Conservation (phyloP, 2,888 invertebrate genomes). For the Drosophila buzzatii region DNA sequence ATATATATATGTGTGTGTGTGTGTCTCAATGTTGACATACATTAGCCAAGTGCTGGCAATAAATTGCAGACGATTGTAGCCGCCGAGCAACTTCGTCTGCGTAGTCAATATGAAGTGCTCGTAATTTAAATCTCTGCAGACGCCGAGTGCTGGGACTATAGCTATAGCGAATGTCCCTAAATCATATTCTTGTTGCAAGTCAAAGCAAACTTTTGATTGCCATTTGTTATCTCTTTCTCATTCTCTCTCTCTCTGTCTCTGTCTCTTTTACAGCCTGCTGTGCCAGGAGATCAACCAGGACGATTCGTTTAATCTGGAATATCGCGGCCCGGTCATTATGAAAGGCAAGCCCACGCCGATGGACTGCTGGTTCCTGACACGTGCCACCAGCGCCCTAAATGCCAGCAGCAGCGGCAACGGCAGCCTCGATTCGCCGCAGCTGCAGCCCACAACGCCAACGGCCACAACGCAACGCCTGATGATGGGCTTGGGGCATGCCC, state of each 20-base stretch:
- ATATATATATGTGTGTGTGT: neutral
- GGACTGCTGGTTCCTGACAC: conserved; percentile 95
- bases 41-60: conserved; percentile 32
- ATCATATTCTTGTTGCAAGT: conserved; percentile 33
- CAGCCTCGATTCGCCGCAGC: conserved; percentile 74
- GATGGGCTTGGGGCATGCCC: conserved; percentile 60
- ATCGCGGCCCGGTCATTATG: conserved; percentile 95
- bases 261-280: conserved; percentile 88
- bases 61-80: conserved; percentile 21
- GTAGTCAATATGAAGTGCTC: conserved; percentile 8
- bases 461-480: conserved; percentile 42
- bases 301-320: conserved; percentile 93
- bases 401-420: conserved; percentile 66
- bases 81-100: neutral
- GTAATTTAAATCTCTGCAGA: conserved; percentile 21
- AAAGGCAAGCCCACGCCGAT: conserved; percentile 97
- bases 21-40: conserved; percentile 15
- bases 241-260: neutral
- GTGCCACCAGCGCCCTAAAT: conserved; percentile 70
- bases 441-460: conserved; percentile 72
- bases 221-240: neutral
- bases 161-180: conserved; percentile 27
- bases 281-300: conserved; percentile 93
- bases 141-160: conserved; percentile 4
- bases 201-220: conserved; percentile 3